Conservation (phyloP, 2,797 vertebrate genomes). For the Bryconaethiops microstoma region DNA sequence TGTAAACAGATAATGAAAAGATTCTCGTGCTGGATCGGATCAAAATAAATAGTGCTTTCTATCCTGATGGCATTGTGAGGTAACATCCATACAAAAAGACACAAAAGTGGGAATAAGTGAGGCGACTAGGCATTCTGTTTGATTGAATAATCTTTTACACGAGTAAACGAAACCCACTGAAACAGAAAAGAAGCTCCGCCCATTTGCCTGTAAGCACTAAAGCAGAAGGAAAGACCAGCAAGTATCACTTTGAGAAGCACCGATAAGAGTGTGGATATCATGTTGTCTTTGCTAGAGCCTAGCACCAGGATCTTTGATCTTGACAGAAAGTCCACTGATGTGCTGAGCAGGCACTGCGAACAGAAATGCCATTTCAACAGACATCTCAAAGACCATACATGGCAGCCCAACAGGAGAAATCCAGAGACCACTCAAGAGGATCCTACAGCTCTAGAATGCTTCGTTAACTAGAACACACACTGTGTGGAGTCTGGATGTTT, state of each 20-base stretch:
- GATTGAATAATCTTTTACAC: conserved; percentile 5
- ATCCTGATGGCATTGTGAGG: not conserved
- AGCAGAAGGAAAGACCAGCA: conserved; percentile 8
- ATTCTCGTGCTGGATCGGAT: conserved; percentile 32
- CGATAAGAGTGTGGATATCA: conserved; percentile 21
- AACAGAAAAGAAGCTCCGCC: conserved; percentile 1
- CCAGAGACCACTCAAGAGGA: not conserved
- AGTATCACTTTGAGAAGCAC: conserved; percentile 28
- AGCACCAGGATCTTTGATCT: conserved; percentile 38
- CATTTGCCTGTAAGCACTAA: conserved; percentile 20
- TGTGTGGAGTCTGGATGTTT: not conserved
- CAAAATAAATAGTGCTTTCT: conserved; percentile 26
- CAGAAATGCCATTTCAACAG: conserved; percentile 22
- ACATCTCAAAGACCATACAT: conserved; percentile 15
- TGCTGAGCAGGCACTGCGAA: conserved; percentile 43
- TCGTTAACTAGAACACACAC: not conserved
- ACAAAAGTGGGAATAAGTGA: not conserved
- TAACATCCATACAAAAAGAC: conserved; percentile 7
- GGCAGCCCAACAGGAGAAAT: conserved; percentile 2
- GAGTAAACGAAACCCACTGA: conserved; percentile 1
- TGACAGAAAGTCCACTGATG: not conserved
- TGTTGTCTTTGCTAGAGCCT: conserved; percentile 22
- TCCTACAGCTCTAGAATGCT: not conserved
- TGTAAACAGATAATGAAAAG: conserved; percentile 16
- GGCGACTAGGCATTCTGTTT: conserved; percentile 10